A percentile compares a stretch with the other conserved stretches of the same genome.
Evolutionary conservation across 1,140 invertebrate genomes (phyloP).

Genomic region (Lamellibrachia luymesi): DNA sequence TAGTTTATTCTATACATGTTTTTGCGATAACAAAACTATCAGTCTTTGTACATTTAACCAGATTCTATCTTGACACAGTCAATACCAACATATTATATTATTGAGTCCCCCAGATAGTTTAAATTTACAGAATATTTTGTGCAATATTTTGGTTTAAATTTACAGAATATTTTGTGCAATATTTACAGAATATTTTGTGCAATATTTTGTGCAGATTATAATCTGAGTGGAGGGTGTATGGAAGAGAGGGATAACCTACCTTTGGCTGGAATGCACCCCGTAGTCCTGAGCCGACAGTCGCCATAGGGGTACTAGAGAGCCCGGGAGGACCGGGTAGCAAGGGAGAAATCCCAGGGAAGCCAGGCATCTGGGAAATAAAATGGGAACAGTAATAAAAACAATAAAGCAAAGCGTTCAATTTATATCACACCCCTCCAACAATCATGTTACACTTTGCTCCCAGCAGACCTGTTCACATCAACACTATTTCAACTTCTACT

Average conservation of each 20-base stretch:
- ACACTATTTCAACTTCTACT: background rate
- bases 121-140: background rate
- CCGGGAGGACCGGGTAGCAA: constrained; percentile 69
- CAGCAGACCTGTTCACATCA: background rate
- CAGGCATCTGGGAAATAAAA: constrained; percentile 40
- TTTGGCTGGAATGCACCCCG: constrained; percentile 83
- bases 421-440: background rate
- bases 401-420: too few relatives aligned
- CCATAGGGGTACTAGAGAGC: constrained; percentile 67
- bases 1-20: too few relatives aligned
- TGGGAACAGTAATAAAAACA: background rate
- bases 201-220: background rate
- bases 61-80: too few relatives aligned
- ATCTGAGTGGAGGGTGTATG: constrained; percentile 32
- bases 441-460: background rate
- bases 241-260: constrained; percentile 64
- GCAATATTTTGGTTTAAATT: background rate
- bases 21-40: too few relatives aligned
- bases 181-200: background rate
- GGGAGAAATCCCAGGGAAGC: constrained; percentile 73
- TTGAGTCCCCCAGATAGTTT: too few relatives aligned
- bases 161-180: background rate
- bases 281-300: constrained; percentile 67
- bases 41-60: too few relatives aligned
- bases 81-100: too few relatives aligned